Conservation (phyloP, 2,888 invertebrate genomes). For the Anoplius nigerrimus region DNA sequence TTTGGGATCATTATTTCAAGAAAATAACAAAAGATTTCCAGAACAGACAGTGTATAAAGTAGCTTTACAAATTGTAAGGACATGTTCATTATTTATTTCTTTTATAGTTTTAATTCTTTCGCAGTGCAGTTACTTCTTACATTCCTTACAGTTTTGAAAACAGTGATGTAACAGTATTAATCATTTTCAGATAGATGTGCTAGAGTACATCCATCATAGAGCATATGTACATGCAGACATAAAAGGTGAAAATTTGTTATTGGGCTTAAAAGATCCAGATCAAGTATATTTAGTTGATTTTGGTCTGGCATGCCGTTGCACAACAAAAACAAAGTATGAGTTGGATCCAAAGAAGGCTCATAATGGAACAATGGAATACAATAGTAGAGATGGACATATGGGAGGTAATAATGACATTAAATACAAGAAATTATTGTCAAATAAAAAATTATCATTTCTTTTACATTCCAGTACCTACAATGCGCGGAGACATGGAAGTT, state of each 20-base stretch:
- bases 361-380: slow-evolving; percentile 98
- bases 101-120: not conserved
- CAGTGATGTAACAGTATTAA: not conserved
- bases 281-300: slow-evolving; percentile 94
- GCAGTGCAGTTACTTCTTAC: not conserved
- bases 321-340: slow-evolving; percentile 85
- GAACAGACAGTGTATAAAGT: slow-evolving; percentile 86
- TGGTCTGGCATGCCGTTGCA: slow-evolving; percentile 89
- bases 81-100: not conserved
- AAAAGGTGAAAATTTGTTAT: slow-evolving; percentile 94
- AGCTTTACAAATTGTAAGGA: slow-evolving; percentile 87
- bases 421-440: not conserved
- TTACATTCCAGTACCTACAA: slow-evolving; percentile 81
- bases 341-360: slow-evolving; percentile 94
- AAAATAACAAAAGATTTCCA: slow-evolving; percentile 82
- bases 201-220: slow-evolving; percentile 93
- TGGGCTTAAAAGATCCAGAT: slow-evolving; percentile 82
- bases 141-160: not conserved
- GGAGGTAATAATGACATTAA: slow-evolving; percentile 77
- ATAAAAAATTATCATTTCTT: not conserved
- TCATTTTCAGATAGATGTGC: slow-evolving; percentile 84
- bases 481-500: slow-evolving; percentile 95
- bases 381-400: slow-evolving; percentile 95
- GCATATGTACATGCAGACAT: slow-evolving; percentile 97
- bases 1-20: slow-evolving; percentile 85